These are phyloP conservation scores for Xiphophorus maculatus DNA, from an alignment of 2,113 vertebrate species.

Conservation along the genomic window DNA sequence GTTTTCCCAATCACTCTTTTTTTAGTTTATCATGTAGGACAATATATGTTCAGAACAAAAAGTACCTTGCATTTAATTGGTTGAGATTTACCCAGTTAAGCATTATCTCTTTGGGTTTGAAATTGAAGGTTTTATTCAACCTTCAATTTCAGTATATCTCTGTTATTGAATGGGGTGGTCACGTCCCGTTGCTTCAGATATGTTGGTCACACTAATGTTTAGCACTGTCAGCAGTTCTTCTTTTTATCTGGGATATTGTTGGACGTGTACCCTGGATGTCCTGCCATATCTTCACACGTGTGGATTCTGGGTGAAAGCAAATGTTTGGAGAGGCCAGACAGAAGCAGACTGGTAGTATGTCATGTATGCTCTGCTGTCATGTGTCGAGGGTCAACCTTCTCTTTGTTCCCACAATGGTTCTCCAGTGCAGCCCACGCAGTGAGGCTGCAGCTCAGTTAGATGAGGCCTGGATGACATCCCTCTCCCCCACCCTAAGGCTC, in stretches of 20 bases:
- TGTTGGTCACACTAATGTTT: conserved; percentile 39
- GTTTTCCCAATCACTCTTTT: too few species aligned
- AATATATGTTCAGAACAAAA: too few species aligned
- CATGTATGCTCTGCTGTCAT: conserved; percentile 40
- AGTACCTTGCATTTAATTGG: too few species aligned
- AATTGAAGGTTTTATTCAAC: too few species aligned
- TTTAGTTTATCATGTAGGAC: too few species aligned
- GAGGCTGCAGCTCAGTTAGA: conserved; percentile 61
- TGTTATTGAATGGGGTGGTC: conserved; percentile 18
- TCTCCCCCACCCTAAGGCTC: conserved; percentile 69
- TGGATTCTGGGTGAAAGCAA: conserved; percentile 52
- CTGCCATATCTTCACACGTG: conserved; percentile 35
- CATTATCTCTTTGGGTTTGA: too few species aligned
- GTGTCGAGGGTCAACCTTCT: conserved; percentile 54
- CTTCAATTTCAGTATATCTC: too few species aligned
- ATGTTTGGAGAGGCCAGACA: conserved; percentile 47
- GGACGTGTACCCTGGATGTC: conserved; percentile 41
- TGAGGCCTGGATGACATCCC: conserved; percentile 67
- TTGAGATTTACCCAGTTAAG: too few species aligned
- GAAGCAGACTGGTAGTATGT: conserved; percentile 30
- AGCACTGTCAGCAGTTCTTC: conserved; percentile 53
- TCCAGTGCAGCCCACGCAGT: conserved; percentile 35
- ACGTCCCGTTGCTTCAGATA: conserved; percentile 35
- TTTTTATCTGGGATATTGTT: conserved; percentile 47
- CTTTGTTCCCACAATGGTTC: conserved; percentile 49